Conservation (phyloP, 2,113 vertebrate genomes). For the Microcebus tavaratra region DNA sequence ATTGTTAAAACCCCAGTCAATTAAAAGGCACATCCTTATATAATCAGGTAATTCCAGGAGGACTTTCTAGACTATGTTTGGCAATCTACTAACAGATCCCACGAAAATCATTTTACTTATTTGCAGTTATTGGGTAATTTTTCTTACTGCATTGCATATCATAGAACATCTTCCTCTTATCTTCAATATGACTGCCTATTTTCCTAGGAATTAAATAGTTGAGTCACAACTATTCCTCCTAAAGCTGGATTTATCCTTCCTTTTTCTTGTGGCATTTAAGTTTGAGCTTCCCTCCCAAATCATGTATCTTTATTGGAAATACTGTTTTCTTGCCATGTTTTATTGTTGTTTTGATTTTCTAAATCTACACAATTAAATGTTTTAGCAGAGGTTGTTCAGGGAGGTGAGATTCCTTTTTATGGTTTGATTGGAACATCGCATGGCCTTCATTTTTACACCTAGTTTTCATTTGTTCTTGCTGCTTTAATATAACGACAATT, state of each 20-base stretch:
- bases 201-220: neutral
- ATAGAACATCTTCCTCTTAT: neutral
- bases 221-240: neutral
- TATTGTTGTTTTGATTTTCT: neutral
- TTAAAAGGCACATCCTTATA: neutral
- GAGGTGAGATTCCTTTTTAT: neutral
- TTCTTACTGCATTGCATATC: neutral
- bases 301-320: neutral
- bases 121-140: neutral
- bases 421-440: neutral
- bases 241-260: neutral
- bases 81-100: neutral
- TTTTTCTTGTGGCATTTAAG: neutral
- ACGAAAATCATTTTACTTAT: neutral
- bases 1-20: neutral
- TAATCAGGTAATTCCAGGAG: neutral
- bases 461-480: neutral
- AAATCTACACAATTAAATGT: neutral
- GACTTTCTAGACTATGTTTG: neutral
- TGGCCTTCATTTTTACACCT: neutral
- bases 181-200: neutral
- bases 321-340: neutral
- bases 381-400: neutral
- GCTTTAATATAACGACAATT: neutral
- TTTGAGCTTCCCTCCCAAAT: neutral